These are phyloP conservation scores for Ganaspis sp. DNA, from an alignment of 1,140 invertebrate species.

Conservation along the genomic window DNA sequence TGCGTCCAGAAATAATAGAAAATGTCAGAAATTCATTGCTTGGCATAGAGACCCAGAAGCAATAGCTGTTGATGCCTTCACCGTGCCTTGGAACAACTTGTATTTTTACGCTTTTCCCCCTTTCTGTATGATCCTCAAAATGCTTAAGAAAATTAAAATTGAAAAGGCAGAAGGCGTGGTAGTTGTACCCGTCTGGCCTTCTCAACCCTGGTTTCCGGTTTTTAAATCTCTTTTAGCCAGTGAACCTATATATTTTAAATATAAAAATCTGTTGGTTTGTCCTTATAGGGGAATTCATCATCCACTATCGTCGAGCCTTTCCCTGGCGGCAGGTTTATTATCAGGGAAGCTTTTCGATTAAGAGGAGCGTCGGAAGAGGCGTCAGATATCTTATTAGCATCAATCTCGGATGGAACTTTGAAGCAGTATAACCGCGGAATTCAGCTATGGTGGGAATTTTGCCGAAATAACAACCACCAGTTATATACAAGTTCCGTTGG, in stretches of 20 bases:
- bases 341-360: slow-evolving; percentile 46
- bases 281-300: slow-evolving; percentile 31
- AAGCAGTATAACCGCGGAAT: slow-evolving; percentile 15
- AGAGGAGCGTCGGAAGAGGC: slow-evolving; percentile 39
- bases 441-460: slow-evolving; percentile 28
- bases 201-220: slow-evolving; percentile 39
- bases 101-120: slow-evolving; percentile 38
- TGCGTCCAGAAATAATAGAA: slow-evolving; percentile 56
- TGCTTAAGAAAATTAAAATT: slow-evolving; percentile 39
- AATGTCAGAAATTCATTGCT: slow-evolving; percentile 55
- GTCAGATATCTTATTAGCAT: slow-evolving; percentile 36
- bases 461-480: not conserved
- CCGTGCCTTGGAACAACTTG: not conserved
- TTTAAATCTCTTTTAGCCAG: slow-evolving; percentile 32
- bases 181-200: slow-evolving; percentile 37
- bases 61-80: slow-evolving; percentile 26
- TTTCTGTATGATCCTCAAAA: slow-evolving; percentile 35
- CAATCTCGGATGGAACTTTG: not conserved
- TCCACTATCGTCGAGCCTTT: slow-evolving; percentile 30
- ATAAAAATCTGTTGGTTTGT: slow-evolving; percentile 36
- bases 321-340: slow-evolving; percentile 35
- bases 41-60: slow-evolving; percentile 33
- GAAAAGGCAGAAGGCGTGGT: slow-evolving; percentile 40
- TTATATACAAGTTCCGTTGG: not conserved
- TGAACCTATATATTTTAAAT: slow-evolving; percentile 32